Conservation (phyloP, 2,797 vertebrate species). For the Melanotaenia trifasciata region DNA sequence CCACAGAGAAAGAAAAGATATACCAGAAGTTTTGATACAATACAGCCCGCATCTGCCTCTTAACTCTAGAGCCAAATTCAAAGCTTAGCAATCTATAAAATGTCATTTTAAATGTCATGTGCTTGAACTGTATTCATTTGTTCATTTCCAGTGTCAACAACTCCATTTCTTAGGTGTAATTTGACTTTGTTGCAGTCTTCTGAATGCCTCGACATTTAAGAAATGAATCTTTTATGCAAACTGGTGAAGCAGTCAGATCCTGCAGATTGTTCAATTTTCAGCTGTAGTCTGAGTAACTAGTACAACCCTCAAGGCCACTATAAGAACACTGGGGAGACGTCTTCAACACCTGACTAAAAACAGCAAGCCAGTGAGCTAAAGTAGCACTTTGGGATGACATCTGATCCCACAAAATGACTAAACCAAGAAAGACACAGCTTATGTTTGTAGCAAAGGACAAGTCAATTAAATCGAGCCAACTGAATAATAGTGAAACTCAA, state of each 20-base stretch:
- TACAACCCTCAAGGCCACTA: conserved; percentile 3
- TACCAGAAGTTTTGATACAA: conserved; percentile 37
- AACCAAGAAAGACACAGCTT: conserved; percentile 14
- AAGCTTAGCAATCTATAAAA: conserved; percentile 60
- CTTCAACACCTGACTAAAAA: conserved; percentile 64
- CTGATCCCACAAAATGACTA: conserved; percentile 46
- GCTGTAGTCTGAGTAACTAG: conserved; percentile 19
- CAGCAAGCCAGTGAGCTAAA: conserved; percentile 35
- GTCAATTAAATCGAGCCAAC: neutral
- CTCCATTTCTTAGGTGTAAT: conserved; percentile 56
- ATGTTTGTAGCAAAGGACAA: conserved; percentile 10
- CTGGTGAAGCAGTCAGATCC: conserved; percentile 40
- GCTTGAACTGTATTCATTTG: conserved; percentile 72
- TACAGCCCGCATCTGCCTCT: conserved; percentile 36
- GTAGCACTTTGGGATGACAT: conserved; percentile 47
- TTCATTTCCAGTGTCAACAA: conserved; percentile 62
- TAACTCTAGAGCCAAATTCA: conserved; percentile 30
- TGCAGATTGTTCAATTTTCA: conserved; percentile 43
- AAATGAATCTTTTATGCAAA: conserved; percentile 48
- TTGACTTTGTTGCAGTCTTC: conserved; percentile 56
- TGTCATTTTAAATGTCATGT: conserved; percentile 73
- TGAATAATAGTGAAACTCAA: neutral
- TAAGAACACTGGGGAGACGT: conserved; percentile 46
- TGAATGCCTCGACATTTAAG: conserved; percentile 77
- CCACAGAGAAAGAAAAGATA: conserved; percentile 36